These are phyloP conservation scores for Chrysogorgia sp. DNA, from an alignment of 92 coral and sea anemone genomes.

Conservation along the genomic window DNA sequence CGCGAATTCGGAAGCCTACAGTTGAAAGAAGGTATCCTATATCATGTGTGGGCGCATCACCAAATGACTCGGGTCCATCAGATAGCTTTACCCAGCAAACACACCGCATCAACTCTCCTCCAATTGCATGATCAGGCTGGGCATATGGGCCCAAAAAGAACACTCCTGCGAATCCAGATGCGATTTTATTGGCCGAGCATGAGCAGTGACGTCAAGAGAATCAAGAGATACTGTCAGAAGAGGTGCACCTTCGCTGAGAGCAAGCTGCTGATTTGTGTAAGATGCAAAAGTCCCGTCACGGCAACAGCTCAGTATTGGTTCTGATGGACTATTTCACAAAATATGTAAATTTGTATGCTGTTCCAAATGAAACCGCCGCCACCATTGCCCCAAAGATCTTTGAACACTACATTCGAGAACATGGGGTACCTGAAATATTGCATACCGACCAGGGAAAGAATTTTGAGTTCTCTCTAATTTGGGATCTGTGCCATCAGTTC, in stretches of 20 bases:
- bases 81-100: slow-evolving; percentile 21
- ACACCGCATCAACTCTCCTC: neutral
- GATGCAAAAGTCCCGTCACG: slow-evolving; percentile 23
- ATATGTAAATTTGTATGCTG: slow-evolving; percentile 29
- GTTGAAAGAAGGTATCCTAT: slow-evolving; percentile 25
- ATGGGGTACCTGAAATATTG: neutral
- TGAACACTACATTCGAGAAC: neutral
- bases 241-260: slow-evolving; percentile 29
- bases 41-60: slow-evolving; percentile 10
- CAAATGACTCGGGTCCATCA: slow-evolving; percentile 35
- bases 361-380: slow-evolving; percentile 29
- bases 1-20: slow-evolving; percentile 24
- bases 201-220: slow-evolving; percentile 35
- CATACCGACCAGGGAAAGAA: slow-evolving; percentile 6
- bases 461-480: neutral
- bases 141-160: slow-evolving; percentile 53
- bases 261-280: slow-evolving; percentile 37
- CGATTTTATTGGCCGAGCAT: slow-evolving; percentile 52
- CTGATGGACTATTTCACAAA: slow-evolving; percentile 43
- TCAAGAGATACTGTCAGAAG: slow-evolving; percentile 40
- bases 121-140: slow-evolving; percentile 29
- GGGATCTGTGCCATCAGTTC: too few species aligned
- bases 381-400: slow-evolving; percentile 32
- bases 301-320: slow-evolving; percentile 37
- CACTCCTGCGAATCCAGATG: slow-evolving; percentile 31